Percentiles rank a stretch among this genome's conserved stretches.
phyloP scores from a whole-genome alignment of 2,888 invertebrate species.

The Scaeva pyrastri region DNA sequence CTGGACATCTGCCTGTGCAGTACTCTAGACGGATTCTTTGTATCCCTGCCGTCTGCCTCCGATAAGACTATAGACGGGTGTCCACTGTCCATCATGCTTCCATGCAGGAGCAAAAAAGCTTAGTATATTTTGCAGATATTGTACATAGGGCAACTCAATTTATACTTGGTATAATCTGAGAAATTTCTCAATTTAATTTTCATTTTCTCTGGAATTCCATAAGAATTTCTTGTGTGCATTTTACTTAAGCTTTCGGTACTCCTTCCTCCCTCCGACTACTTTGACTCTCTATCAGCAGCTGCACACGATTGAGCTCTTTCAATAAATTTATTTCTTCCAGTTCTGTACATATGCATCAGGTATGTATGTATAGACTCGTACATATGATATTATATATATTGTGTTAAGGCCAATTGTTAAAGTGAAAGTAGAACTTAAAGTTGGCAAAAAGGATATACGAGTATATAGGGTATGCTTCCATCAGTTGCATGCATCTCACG shows the following conservation, averaged over 20 bases:
- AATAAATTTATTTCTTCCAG: constrained; percentile 50
- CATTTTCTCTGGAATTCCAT: constrained; percentile 33
- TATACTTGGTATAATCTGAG: constrained; percentile 12
- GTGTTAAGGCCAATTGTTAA: constrained; percentile 14
- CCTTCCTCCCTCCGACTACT: neutral
- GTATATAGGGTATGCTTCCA: neutral
- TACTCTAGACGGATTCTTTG: neutral
- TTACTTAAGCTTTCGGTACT: neutral
- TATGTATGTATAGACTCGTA: too few relatives aligned
- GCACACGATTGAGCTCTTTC: constrained; percentile 22
- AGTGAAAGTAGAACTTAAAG: constrained; percentile 11
- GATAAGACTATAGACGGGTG: constrained; percentile 8
- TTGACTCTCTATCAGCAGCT: neutral
- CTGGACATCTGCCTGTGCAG: constrained; percentile 25
- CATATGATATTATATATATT: neutral
- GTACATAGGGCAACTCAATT: constrained; percentile 14
- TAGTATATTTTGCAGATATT: neutral
- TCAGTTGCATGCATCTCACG: neutral
- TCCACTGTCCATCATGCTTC: constrained; percentile 2
- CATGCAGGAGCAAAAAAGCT: neutral
- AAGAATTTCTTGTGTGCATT: constrained; percentile 13
- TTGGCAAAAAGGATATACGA: neutral
- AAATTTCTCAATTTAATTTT: constrained; percentile 50
- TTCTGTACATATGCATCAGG: neutral
- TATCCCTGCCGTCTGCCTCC: neutral